A percentile compares a stretch with the other conserved stretches of the same genome.
These are phyloP conservation scores for Dasyornis broadbenti DNA, from an alignment of 2,113 vertebrate species.

Conservation along the genomic window DNA sequence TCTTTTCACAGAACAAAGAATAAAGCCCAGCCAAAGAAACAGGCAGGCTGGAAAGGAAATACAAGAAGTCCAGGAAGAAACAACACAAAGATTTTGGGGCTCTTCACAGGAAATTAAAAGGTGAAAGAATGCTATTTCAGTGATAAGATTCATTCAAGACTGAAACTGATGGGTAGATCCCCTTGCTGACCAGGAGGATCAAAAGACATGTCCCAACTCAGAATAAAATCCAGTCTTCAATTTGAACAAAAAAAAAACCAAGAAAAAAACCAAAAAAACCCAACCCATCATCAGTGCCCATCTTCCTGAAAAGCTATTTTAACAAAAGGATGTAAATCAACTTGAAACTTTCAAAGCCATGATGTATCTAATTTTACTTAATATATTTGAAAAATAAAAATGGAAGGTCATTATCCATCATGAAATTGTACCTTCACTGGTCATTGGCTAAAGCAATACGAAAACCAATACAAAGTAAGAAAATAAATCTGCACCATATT, in stretches of 20 bases:
- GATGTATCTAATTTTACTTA: background rate
- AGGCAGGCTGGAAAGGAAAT: background rate
- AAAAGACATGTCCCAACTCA: background rate
- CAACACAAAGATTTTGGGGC: background rate
- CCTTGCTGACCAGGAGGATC: background rate
- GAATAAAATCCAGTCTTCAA: background rate
- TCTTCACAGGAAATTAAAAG: background rate
- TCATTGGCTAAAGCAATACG: background rate
- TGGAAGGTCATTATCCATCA: background rate
- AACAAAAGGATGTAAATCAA: background rate
- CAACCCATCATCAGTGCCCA: background rate
- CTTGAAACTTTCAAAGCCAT: background rate
- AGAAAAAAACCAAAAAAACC: background rate
- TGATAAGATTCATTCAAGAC: background rate
- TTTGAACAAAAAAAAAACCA: background rate
- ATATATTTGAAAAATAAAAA: background rate
- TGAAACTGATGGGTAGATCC: background rate
- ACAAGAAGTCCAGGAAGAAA: background rate
- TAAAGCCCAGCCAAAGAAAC: slow-evolving; percentile 20
- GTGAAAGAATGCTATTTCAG: background rate
- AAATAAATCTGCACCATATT: background rate
- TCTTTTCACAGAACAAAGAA: background rate
- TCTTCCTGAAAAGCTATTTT: background rate
- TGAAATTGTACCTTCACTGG: background rate
- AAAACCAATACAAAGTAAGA: background rate